Evolutionary conservation across 2,888 invertebrate genomes (phyloP).

Genomic region (Lithophane socia): DNA sequence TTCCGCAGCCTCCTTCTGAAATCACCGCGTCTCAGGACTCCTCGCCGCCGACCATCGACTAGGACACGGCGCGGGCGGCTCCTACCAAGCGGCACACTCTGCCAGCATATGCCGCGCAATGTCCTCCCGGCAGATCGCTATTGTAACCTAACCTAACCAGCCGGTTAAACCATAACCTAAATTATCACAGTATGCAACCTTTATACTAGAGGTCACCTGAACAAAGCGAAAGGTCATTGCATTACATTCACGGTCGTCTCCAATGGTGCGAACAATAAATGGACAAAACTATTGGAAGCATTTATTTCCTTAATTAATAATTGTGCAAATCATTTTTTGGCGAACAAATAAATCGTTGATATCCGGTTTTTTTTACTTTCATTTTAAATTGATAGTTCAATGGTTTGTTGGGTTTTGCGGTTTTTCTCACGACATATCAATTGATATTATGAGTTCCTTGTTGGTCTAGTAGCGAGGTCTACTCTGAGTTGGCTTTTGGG

Average conservation of each 20-base stretch:
- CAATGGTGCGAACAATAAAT: conserved; percentile 34
- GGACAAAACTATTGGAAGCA: neutral
- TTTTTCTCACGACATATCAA: conserved; percentile 7
- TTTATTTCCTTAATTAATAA: conserved; percentile 45
- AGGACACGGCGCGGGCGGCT: no score
- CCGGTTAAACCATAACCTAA: conserved; percentile 27
- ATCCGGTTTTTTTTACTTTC: conserved; percentile 33
- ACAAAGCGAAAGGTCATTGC: conserved; percentile 60
- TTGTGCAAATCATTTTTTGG: conserved; percentile 27
- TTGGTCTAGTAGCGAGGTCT: neutral
- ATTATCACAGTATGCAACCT: conserved; percentile 30
- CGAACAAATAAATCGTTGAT: conserved; percentile 3
- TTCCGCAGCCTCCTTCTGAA: no score
- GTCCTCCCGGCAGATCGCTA: no score
- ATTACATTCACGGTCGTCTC: conserved; percentile 41
- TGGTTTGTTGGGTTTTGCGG: conserved; percentile 1
- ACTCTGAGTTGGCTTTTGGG: neutral
- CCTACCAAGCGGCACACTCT: no score
- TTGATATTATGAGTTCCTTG: neutral
- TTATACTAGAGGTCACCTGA: conserved; percentile 33
- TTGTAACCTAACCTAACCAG: neutral
- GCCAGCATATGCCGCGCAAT: no score
- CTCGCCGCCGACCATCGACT: no score
- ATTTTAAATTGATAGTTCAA: conserved; percentile 6
- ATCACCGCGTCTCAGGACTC: no score